phyloP scores from a whole-genome alignment of 2,797 vertebrate species.

The Atherinosoma microstoma region DNA sequence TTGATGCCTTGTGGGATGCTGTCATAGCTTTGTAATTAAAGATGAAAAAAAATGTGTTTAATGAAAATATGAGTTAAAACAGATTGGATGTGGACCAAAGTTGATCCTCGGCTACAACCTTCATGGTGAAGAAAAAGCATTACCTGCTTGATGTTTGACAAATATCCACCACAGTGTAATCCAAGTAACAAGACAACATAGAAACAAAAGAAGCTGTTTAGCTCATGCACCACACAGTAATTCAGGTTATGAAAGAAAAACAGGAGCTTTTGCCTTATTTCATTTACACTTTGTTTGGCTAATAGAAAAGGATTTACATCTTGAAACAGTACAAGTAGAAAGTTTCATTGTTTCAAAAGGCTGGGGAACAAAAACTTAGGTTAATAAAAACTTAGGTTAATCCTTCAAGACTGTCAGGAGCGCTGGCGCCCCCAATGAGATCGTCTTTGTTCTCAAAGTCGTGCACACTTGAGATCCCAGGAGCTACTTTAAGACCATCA shows the following conservation, averaged over 20 bases:
- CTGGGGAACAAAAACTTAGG: too few relatives aligned
- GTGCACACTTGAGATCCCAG: too few relatives aligned
- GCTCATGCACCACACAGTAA: not conserved
- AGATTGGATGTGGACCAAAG: not conserved
- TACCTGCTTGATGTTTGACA: not conserved
- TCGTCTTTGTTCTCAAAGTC: too few relatives aligned
- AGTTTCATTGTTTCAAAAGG: slow-evolving; percentile 1
- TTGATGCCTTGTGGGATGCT: not conserved
- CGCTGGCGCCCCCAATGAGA: too few relatives aligned
- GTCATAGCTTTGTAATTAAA: not conserved
- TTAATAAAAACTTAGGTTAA: too few relatives aligned
- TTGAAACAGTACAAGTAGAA: not conserved
- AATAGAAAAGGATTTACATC: not conserved
- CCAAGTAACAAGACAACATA: not conserved
- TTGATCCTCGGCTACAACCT: not conserved
- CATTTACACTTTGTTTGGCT: not conserved
- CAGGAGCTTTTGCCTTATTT: not conserved
- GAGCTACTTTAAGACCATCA: too few relatives aligned
- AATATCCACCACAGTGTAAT: not conserved
- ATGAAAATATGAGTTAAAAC: not conserved
- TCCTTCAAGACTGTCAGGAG: too few relatives aligned
- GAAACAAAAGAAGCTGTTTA: not conserved
- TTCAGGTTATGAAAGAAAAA: not conserved
- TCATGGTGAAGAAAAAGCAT: not conserved
- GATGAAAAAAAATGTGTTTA: not conserved